Evolutionary conservation across 2,888 invertebrate genomes (phyloP), one percentile per base, ranked within the genome.

Genomic region (Diabrotica balteata): DNA sequence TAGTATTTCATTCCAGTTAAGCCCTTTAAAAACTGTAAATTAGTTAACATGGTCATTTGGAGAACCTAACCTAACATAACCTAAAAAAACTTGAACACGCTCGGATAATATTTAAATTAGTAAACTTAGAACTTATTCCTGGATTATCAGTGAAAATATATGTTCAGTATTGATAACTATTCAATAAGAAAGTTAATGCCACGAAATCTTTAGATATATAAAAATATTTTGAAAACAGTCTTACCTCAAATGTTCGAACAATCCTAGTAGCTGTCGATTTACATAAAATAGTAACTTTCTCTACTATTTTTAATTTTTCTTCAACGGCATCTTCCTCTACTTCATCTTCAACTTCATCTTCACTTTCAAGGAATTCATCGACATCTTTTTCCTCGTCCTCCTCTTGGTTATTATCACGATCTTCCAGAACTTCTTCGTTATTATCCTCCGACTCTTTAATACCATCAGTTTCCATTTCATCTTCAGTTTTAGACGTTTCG

Each of bases 181-280:
- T 32, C 32, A 32, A 32, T 32, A 32, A 32, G 4, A 32, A 32
- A 32, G 32, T 32, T 32, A 32, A 32, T 32, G 32, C 32, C 32
- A 32, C 4, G 32, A 32, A 32, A 32, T 32, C 32, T 32, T 2
- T 32, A 32, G 4, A 32, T 32, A 32, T 32, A 32, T 32, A 32
- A 32, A 32, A 32, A 32, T 32, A 32, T 32, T 32, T 32, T 32
- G 32, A 1, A 42, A 50, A 63, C 17, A 17, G 2, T 52, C 72
- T 72, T 65, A 80, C 80, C 75, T 81, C 77, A 68, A 84, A 83
- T 8, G 79, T 82, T 63, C 73, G 74, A 62, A 95, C 89, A 6
- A 97, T 91, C 77, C 90, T 88, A 62, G 90, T 92, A 9, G 95
- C 94, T 43, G 91, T 90, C 32, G 90, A 90, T 7, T 89, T 89